Percentiles rank a stretch among this genome's conserved stretches.
These are phyloP conservation scores for Sarotherodon lohbergeri DNA, from an alignment of 2,113 vertebrate genomes.

Conservation along the genomic window DNA sequence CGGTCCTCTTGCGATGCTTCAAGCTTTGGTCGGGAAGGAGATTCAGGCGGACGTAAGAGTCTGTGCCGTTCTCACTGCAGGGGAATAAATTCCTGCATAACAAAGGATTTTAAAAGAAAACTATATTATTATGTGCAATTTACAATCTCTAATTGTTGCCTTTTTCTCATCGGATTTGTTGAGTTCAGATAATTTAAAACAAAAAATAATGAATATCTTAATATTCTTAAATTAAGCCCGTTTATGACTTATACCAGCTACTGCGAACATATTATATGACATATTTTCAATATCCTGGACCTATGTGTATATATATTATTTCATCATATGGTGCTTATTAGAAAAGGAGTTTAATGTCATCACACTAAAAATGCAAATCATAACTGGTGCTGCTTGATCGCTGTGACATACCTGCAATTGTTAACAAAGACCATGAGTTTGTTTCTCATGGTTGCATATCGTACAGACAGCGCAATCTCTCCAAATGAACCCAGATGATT, in stretches of 20 bases:
- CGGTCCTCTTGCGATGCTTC: slow-evolving; percentile 82
- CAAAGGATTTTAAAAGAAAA: neutral
- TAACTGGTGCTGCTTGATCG: neutral
- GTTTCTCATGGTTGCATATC: slow-evolving; percentile 79
- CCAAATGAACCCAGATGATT: slow-evolving; percentile 76
- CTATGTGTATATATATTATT: neutral
- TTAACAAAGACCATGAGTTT: slow-evolving; percentile 81
- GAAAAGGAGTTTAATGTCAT: neutral
- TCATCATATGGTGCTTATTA: neutral
- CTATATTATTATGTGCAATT: neutral
- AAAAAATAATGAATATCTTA: neutral
- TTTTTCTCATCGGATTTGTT: neutral
- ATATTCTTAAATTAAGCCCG: neutral
- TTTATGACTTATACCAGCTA: neutral
- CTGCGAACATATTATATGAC: neutral
- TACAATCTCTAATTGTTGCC: accelerated
- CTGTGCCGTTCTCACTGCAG: slow-evolving; percentile 78
- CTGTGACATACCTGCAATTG: slow-evolving; percentile 79
- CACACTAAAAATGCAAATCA: neutral
- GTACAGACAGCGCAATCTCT: slow-evolving; percentile 82
- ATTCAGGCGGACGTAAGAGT: slow-evolving; percentile 90
- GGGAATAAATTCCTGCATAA: slow-evolving; percentile 80
- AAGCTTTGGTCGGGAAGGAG: slow-evolving; percentile 88
- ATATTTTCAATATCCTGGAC: neutral
- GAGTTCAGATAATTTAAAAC: neutral